A percentile compares a stretch with the other conserved stretches of the same genome.
Evolutionary conservation across 2,888 invertebrate genomes (phyloP).

Genomic region (Ectemnius lituratus): DNA sequence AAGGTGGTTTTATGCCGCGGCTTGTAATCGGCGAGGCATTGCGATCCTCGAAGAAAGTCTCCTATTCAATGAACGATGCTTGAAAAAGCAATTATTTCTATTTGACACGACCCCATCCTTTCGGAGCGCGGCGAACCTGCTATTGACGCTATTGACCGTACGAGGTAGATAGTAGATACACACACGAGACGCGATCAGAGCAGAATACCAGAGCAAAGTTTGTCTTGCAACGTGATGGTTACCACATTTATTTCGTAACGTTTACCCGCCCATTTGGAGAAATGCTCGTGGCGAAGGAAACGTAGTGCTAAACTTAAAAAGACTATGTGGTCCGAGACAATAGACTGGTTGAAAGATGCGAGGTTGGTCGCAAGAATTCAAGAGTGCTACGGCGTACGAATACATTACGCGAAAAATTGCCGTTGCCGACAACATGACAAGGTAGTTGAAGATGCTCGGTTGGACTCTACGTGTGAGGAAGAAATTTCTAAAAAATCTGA

Average conservation of each 20-base stretch:
- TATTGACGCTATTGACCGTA: constrained; percentile 7
- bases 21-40: neutral
- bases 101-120: neutral
- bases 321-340: constrained; percentile 67
- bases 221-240: neutral
- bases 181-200: neutral
- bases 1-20: neutral
- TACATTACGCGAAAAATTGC: constrained; percentile 61
- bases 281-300: neutral
- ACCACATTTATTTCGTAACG: constrained; percentile 4
- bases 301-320: neutral
- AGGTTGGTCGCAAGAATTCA: constrained; percentile 88
- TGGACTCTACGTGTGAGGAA: neutral
- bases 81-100: neutral
- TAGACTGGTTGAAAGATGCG: constrained; percentile 87
- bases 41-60: neutral
- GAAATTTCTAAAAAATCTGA: neutral
- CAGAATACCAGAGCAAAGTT: too few species aligned
- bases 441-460: neutral
- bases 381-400: constrained; percentile 86
- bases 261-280: neutral
- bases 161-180: neutral
- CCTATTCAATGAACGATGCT: neutral
- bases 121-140: neutral
- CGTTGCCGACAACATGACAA: too few species aligned